A percentile compares a stretch with the other conserved stretches of the same genome.
Conservation (phyloP, 1,140 invertebrate genomes). For the Parapsyche elsis region DNA sequence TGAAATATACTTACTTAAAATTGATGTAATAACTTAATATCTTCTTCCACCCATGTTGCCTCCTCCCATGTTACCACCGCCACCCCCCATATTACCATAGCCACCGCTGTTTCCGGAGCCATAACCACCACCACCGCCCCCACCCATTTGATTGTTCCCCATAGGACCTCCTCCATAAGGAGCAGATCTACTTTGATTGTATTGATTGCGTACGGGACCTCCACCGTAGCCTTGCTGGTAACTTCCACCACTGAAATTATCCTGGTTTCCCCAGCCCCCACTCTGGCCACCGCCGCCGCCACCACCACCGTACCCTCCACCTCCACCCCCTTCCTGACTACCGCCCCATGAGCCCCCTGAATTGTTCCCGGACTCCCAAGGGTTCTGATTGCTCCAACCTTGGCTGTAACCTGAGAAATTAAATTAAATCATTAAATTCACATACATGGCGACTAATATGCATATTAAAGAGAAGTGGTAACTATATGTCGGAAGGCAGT, state of each 20-base stretch:
- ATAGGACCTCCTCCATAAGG: slow-evolving; percentile 73
- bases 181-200: slow-evolving; percentile 71
- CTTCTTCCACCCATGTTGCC: slow-evolving; percentile 47
- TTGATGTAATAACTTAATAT: slow-evolving; percentile 35
- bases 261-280: slow-evolving; percentile 70
- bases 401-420: slow-evolving; percentile 60
- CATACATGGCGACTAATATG: background rate
- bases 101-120: slow-evolving; percentile 47
- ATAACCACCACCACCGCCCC: slow-evolving; percentile 62
- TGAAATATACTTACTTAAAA: slow-evolving; percentile 49
- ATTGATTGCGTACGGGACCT: slow-evolving; percentile 76
- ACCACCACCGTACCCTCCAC: slow-evolving; percentile 60
- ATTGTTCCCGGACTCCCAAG: slow-evolving; percentile 66
- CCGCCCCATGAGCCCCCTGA: slow-evolving; percentile 60
- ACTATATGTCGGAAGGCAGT: slow-evolving; percentile 42
- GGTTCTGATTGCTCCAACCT: slow-evolving; percentile 63
- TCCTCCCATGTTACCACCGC: slow-evolving; percentile 14
- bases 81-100: slow-evolving; percentile 48
- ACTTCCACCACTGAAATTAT: slow-evolving; percentile 75
- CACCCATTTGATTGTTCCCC: slow-evolving; percentile 58
- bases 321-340: slow-evolving; percentile 49
- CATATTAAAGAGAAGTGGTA: too few species aligned
- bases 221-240: slow-evolving; percentile 81
- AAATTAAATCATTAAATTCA: background rate
- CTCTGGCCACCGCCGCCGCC: slow-evolving; percentile 67